phyloP scores from a whole-genome alignment of 2,888 invertebrate species.

The Stegana nigrithorax region DNA sequence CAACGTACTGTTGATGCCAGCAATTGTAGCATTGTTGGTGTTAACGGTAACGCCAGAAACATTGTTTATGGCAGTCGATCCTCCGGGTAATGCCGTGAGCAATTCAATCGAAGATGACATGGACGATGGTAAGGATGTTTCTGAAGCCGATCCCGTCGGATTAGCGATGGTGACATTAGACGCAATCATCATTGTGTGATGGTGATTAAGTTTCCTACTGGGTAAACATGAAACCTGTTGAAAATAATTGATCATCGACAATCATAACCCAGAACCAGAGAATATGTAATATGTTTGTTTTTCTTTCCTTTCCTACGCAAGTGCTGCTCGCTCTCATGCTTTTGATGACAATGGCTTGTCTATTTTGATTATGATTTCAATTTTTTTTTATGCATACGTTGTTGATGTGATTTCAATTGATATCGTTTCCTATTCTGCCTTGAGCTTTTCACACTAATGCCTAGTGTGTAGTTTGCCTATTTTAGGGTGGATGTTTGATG shows the following conservation, averaged over 20 bases:
- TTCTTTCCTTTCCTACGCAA: conserved; percentile 60
- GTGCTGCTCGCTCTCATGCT: conserved; percentile 62
- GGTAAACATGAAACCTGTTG: not conserved
- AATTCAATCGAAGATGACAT: conserved; percentile 58
- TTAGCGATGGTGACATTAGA: not conserved
- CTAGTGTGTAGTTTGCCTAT: no score
- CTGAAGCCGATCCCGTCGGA: conserved; percentile 43
- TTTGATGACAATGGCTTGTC: conserved; percentile 67
- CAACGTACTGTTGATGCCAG: not conserved
- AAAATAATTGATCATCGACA: not conserved
- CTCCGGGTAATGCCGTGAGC: conserved; percentile 38
- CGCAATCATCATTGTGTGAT: conserved; percentile 27
- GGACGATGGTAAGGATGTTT: conserved; percentile 63
- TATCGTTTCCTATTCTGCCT: no score
- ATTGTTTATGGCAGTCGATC: conserved; percentile 21
- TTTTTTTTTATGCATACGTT: conserved; percentile 74
- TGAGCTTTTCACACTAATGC: no score
- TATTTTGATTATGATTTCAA: conserved; percentile 59
- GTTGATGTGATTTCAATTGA: conserved; percentile 72
- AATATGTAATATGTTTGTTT: no score
- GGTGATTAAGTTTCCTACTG: conserved; percentile 50
- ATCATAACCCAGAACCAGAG: conserved; percentile 10
- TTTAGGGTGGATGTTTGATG: no score
- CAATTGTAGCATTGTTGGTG: not conserved
- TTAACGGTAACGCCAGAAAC: not conserved